A percentile compares a stretch with the other conserved stretches of the same genome.
These are phyloP conservation scores for Odiellus spinosus DNA, from an alignment of 2,888 invertebrate species.

Conservation along the genomic window DNA sequence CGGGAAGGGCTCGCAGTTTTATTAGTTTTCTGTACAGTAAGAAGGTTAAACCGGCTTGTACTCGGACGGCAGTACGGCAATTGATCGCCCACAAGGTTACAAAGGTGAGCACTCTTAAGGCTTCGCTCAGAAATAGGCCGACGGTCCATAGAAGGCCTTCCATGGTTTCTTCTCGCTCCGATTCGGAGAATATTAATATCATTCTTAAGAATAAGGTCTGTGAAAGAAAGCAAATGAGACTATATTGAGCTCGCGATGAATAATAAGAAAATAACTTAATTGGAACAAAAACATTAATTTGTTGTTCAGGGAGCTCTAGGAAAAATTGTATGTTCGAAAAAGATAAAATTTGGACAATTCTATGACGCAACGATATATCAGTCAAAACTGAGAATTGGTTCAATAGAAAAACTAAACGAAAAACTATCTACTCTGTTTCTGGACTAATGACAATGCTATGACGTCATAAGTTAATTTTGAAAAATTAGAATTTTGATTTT, in stretches of 20 bases:
- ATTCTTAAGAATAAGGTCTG: conserved; percentile 36
- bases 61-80: conserved; percentile 32
- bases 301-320: too few relatives aligned
- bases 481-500: too few relatives aligned
- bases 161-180: conserved; percentile 27
- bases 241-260: neutral
- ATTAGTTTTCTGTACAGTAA: conserved; percentile 33
- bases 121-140: conserved; percentile 33
- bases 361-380: too few relatives aligned
- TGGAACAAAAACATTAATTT: too few relatives aligned
- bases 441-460: too few relatives aligned
- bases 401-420: too few relatives aligned
- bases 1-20: conserved; percentile 30
- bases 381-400: too few relatives aligned
- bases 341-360: too few relatives aligned
- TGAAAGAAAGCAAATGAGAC: neutral
- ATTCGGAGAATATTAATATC: conserved; percentile 32
- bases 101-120: conserved; percentile 33
- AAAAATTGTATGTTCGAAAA: too few relatives aligned
- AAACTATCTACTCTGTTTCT: too few relatives aligned
- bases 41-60: conserved; percentile 22
- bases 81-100: conserved; percentile 37
- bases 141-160: conserved; percentile 36
- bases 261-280: too few relatives aligned
- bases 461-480: too few relatives aligned